Evolutionary conservation across 1,140 invertebrate genomes (phyloP).

Genomic region (Pseudoatta argentina): DNA sequence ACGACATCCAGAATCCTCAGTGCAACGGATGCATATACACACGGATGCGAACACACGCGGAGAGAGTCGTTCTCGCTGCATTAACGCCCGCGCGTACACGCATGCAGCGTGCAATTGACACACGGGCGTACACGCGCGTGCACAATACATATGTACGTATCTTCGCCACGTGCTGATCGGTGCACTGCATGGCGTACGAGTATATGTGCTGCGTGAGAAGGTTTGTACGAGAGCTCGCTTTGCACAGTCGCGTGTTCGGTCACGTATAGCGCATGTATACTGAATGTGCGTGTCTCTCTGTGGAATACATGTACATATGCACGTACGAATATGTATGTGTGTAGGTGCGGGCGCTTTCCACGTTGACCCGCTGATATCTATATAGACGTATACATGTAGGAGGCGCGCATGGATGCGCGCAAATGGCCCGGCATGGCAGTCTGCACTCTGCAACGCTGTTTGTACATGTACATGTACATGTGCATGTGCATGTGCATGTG

Average conservation of each 20-base stretch:
- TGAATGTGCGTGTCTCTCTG: neutral
- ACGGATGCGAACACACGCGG: slow-evolving; percentile 45
- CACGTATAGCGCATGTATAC: slow-evolving; percentile 15
- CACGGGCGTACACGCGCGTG: neutral
- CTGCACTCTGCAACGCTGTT: slow-evolving; percentile 51
- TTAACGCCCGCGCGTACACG: neutral
- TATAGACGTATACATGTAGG: slow-evolving; percentile 55
- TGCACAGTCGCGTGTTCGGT: slow-evolving; percentile 34
- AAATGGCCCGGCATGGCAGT: slow-evolving; percentile 71
- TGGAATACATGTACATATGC: neutral
- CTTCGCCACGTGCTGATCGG: slow-evolving; percentile 54
- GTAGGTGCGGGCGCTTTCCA: slow-evolving; percentile 26
- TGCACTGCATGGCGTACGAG: neutral
- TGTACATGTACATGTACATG: slow-evolving; percentile 46
- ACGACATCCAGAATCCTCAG: slow-evolving; percentile 2
- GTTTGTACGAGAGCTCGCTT: slow-evolving; percentile 19
- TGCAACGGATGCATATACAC: slow-evolving; percentile 45
- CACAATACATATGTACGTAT: neutral
- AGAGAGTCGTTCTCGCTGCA: neutral
- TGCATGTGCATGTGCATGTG: slow-evolving; percentile 38
- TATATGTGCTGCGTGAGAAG: neutral
- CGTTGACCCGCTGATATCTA: slow-evolving; percentile 55
- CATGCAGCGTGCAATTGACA: slow-evolving; percentile 10
- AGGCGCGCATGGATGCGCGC: slow-evolving; percentile 74
- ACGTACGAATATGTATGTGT: neutral